Evolutionary conservation across 2,113 vertebrate species (phyloP), one percentile per base, ranked within the genome.

Genomic region (Ia io): DNA sequence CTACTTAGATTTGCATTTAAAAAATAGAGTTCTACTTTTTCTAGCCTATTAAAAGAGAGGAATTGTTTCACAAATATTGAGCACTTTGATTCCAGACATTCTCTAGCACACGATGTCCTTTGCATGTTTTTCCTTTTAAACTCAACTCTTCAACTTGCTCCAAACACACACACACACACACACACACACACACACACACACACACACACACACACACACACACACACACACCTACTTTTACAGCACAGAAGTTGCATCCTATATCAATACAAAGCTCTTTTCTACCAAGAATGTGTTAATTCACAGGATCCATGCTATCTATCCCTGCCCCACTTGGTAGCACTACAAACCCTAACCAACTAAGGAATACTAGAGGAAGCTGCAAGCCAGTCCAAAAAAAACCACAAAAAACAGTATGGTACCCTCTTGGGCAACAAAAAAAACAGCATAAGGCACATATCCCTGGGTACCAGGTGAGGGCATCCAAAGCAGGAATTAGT

Each of bases 1-100:
- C 79, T 76, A 87, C 53, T 56, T 95, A 42, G 32, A 73, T 88
- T 82, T 90, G 14, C 28, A 79, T 79, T 51, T 84, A 89, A 88
- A 86, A 83, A 83, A 70, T 17, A 80, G 9, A 78, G 40, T 65
- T 84, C 49, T 49, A 70, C 20, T 74, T 53, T 92, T 47, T 69
- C 5, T 35, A 51, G 30, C 17, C 32, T 86, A 79, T 5, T 85
- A 63, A 87, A 40, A 93, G 37, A 88, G 7, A 74, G 42, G 3
- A 6, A 63, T 0, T 30, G 9, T 63, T 78, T 86, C 69, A 59
- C 51, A 95, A 47, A 35, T n/a, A 85, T 0, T 30, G 7, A 78
- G 23, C 30, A 77, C 8, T 59, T n/a, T 4, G 13, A 77, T 67
- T 74, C 65, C 40, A 37, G 6, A 70, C 12, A 53, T 53, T 30